A percentile compares a stretch with the other conserved stretches of the same genome.
These are phyloP conservation scores for Clarias fuscus DNA, from an alignment of 2,797 vertebrate genomes.

Conservation along the genomic window DNA sequence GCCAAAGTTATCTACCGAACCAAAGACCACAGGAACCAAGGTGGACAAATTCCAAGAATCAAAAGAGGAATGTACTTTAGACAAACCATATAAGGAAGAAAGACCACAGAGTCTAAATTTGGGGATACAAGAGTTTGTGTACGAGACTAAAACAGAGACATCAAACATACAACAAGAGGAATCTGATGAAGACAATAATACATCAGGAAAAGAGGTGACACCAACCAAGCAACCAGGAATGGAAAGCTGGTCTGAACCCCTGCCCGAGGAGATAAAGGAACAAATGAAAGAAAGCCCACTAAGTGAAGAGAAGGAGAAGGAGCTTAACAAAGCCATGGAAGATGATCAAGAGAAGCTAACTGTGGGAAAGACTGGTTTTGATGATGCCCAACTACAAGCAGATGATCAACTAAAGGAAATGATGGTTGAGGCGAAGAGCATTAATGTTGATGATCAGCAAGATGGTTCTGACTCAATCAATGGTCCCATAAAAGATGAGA, in stretches of 20 bases:
- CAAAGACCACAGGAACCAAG: constrained; percentile 59
- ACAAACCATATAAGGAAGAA: constrained; percentile 68
- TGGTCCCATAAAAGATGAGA: constrained; percentile 66
- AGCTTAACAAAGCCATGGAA: constrained; percentile 55
- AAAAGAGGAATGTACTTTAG: constrained; percentile 58
- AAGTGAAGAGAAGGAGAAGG: constrained; percentile 37
- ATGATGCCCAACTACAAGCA: constrained; percentile 25
- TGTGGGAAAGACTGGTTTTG: constrained; percentile 48
- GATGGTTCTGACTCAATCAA: constrained; percentile 64
- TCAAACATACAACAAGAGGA: constrained; percentile 66
- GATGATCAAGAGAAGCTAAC: constrained; percentile 51
- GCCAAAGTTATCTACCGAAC: constrained; percentile 56
- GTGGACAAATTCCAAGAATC: constrained; percentile 64
- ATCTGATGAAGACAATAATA: constrained; percentile 70
- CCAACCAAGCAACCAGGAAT: constrained; percentile 48
- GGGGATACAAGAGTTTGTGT: constrained; percentile 68
- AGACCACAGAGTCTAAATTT: constrained; percentile 78
- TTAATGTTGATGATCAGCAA: constrained; percentile 54
- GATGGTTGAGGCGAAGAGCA: constrained; percentile 57
- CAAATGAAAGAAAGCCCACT: constrained; percentile 43
- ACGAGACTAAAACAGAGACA: constrained; percentile 63
- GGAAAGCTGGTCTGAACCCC: constrained; percentile 43
- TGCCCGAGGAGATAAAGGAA: constrained; percentile 36
- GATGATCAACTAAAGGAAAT: constrained; percentile 59
- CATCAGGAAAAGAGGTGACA: constrained; percentile 52